Conservation (phyloP, 2,888 invertebrate genomes). For the Macrosiphum euphorbiae region DNA sequence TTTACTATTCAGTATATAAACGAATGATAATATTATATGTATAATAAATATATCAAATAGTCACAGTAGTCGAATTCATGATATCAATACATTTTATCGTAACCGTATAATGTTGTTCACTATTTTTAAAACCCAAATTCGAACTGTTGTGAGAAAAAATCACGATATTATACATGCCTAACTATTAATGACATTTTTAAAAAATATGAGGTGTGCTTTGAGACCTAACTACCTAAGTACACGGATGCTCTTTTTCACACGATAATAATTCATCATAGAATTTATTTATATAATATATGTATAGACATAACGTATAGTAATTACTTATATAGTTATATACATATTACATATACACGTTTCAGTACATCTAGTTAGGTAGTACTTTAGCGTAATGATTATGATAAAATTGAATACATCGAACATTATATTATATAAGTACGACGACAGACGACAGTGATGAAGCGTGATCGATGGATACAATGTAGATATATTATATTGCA, state of each 20-base stretch:
- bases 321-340: not conserved
- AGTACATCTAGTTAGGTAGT: not conserved
- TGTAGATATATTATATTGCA: not conserved
- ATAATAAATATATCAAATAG: not conserved
- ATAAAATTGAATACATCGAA: not conserved
- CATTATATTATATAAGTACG: not conserved
- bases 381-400: not conserved
- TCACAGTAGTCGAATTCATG: not conserved
- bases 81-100: not conserved
- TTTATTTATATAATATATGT: not conserved
- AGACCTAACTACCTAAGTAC: not conserved
- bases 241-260: not conserved
- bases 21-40: not conserved
- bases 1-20: not conserved
- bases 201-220: not conserved
- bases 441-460: not conserved
- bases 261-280: not conserved
- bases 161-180: not conserved
- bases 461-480: slow-evolving; percentile 8
- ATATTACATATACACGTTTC: not conserved
- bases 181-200: not conserved
- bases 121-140: not conserved
- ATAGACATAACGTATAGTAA: not conserved
- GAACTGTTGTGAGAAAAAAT: not conserved
- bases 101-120: not conserved